phyloP scores from a whole-genome alignment of 2,113 vertebrate genomes.

The Marmota monax region DNA sequence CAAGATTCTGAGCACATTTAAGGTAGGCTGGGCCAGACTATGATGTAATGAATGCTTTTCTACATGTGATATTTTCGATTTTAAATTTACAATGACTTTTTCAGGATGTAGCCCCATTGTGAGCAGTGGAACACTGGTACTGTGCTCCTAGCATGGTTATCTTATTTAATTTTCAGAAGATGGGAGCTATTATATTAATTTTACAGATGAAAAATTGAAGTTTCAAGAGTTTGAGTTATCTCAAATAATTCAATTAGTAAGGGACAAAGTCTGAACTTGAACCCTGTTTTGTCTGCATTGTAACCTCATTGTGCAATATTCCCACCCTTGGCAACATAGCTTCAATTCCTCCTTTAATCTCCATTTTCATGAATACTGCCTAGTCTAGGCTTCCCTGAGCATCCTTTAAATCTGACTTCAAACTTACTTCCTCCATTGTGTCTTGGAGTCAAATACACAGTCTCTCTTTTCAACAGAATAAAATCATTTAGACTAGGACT shows the following conservation, averaged over 20 bases:
- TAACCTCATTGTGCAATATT: background rate
- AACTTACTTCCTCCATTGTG: background rate
- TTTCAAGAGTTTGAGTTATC: background rate
- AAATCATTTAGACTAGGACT: background rate
- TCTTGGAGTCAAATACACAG: background rate
- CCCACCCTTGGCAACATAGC: background rate
- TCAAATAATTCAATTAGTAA: constrained; percentile 27
- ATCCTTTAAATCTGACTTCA: background rate
- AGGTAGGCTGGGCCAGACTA: background rate
- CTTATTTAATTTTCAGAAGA: constrained; percentile 2
- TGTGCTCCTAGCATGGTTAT: background rate
- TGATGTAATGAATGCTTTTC: background rate
- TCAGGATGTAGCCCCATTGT: background rate
- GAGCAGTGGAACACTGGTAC: background rate
- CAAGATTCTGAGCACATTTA: background rate
- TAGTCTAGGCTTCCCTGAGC: background rate
- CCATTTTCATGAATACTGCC: background rate
- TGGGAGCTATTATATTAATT: background rate
- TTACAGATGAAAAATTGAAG: background rate
- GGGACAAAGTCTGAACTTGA: constrained; percentile 18
- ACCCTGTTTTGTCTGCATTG: background rate
- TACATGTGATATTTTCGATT: background rate
- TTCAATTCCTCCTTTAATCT: background rate
- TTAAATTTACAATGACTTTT: background rate
- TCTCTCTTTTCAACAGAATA: background rate